Evolutionary conservation across 2,797 vertebrate genomes (phyloP).

Genomic region (Cottoperca gobio): DNA sequence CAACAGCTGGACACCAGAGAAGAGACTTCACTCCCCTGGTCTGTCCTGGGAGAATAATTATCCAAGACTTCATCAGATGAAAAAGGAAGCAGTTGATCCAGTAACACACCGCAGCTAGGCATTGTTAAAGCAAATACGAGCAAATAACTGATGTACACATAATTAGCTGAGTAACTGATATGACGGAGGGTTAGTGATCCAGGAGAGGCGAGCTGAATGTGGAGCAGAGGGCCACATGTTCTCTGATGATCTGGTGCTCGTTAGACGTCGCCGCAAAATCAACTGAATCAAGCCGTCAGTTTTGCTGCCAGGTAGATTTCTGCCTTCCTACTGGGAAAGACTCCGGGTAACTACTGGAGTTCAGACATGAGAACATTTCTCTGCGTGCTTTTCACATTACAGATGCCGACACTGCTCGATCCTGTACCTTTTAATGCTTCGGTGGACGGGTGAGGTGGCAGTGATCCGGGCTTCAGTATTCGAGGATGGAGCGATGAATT

Average conservation of each 20-base stretch:
- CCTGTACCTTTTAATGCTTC: conserved; percentile 2
- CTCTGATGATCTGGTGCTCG: neutral
- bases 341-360: neutral
- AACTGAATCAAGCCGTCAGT: neutral
- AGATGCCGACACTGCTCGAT: conserved; percentile 6
- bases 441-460: neutral
- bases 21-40: neutral
- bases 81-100: neutral
- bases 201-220: neutral
- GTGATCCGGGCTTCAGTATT: conserved; percentile 15
- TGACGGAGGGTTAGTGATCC: neutral
- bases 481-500: neutral
- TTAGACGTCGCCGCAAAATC: neutral
- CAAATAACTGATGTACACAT: neutral
- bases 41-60: neutral
- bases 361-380: neutral
- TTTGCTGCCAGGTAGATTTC: neutral
- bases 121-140: neutral
- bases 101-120: neutral
- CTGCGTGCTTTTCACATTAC: neutral
- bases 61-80: neutral
- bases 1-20: neutral
- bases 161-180: conserved; percentile 2
- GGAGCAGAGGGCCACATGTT: conserved; percentile 11
- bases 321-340: neutral